Conservation (phyloP, 2,888 invertebrate genomes). For the Piscicola geometra region DNA sequence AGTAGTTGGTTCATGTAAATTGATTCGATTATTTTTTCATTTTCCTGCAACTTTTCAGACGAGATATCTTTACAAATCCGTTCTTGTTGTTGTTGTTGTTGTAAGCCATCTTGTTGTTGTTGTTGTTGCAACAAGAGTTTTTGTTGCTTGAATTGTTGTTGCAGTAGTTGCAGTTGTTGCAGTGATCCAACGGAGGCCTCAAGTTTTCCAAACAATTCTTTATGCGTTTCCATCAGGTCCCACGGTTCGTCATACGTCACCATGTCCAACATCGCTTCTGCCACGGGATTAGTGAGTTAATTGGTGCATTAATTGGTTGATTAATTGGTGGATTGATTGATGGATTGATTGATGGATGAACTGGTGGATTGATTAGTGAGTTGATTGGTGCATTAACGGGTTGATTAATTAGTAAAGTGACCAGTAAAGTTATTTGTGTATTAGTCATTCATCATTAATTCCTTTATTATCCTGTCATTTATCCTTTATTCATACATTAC, state of each 20-base stretch:
- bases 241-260: conserved; percentile 26
- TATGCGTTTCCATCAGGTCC: conserved; percentile 14
- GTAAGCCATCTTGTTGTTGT: too few relatives aligned
- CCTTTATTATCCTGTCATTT: conserved; percentile 1
- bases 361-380: neutral
- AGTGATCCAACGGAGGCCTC: conserved; percentile 8
- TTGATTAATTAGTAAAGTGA: neutral
- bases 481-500: neutral
- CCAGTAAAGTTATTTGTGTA: too few relatives aligned
- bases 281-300: too few relatives aligned
- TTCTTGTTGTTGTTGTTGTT: too few relatives aligned
- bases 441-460: neutral
- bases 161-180: too few relatives aligned
- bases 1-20: too few relatives aligned
- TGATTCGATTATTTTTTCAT: too few relatives aligned
- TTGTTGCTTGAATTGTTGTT: neutral
- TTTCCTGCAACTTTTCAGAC: too few relatives aligned
- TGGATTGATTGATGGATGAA: neutral
- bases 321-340: neutral
- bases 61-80: too few relatives aligned
- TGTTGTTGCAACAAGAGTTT: too few relatives aligned
- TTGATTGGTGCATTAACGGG: neutral
- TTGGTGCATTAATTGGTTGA: too few relatives aligned
- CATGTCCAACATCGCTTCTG: neutral
- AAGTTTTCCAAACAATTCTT: conserved; percentile 16